Percentiles rank a stretch among this genome's conserved stretches.
These are phyloP conservation scores for Procambarus clarkii DNA, from an alignment of 1,140 invertebrate species.

Conservation along the genomic window DNA sequence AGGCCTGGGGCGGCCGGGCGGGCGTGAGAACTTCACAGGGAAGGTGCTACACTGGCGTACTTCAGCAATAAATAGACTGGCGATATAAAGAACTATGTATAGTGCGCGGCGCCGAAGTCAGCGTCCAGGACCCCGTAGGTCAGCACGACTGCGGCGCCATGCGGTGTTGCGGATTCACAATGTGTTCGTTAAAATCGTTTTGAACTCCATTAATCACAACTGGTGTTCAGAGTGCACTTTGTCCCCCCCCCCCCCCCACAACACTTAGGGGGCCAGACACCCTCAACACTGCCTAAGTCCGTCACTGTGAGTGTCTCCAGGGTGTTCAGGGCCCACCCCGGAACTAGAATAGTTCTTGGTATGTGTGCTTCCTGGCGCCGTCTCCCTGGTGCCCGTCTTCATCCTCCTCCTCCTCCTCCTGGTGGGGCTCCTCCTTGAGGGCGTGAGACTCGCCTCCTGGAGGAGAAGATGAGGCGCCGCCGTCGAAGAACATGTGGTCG, in stretches of 20 bases:
- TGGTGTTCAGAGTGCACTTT: not conserved
- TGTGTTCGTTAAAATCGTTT: not conserved
- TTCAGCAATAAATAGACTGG: conserved; percentile 64
- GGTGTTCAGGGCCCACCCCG: not conserved
- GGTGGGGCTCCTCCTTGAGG: not conserved
- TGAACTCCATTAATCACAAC: conserved; percentile 25
- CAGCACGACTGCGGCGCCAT: not conserved
- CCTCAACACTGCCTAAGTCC: not conserved
- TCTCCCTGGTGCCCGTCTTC: not conserved
- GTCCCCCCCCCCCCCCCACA: no score
- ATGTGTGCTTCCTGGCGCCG: conserved; percentile 6
- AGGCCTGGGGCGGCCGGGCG: not conserved
- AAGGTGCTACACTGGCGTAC: conserved; percentile 40
- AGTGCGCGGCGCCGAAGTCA: conserved; percentile 34
- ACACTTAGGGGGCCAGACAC: not conserved
- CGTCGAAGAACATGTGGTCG: conserved; percentile 5
- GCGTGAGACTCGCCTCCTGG: conserved; percentile 4
- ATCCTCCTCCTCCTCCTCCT: conserved; percentile 29
- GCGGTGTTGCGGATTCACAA: not conserved
- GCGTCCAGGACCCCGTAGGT: conserved; percentile 5
- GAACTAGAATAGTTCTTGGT: conserved; percentile 54
- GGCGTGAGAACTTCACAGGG: conserved; percentile 19
- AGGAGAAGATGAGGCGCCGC: conserved; percentile 2
- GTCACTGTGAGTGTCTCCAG: not conserved
- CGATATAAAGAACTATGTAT: conserved; percentile 60